These are phyloP conservation scores for Arbacia lixula DNA, from an alignment of 53 echinoderm and acorn worm genomes.

Conservation along the genomic window DNA sequence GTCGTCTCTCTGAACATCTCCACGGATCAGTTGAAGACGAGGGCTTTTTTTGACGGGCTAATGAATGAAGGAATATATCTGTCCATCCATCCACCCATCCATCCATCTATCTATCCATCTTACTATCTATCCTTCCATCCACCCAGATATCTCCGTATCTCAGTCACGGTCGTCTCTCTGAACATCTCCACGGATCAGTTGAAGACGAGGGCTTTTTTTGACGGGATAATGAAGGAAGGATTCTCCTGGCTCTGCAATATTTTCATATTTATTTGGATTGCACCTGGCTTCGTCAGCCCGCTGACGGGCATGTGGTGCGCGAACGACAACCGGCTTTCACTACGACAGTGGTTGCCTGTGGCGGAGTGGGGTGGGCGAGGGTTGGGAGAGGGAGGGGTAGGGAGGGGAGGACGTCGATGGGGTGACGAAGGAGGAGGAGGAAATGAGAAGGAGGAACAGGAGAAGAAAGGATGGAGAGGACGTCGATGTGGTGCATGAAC, in stretches of 20 bases:
- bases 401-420: not conserved
- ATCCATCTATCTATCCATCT: too few relatives aligned
- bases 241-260: constrained; percentile 42
- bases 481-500: too few relatives aligned
- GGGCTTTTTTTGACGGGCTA: constrained; percentile 42
- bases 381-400: not conserved
- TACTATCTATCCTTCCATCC: too few relatives aligned
- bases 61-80: too few relatives aligned
- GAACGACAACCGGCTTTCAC: constrained; percentile 59
- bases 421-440: not conserved
- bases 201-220: constrained; percentile 40
- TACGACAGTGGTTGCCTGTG: constrained; percentile 50
- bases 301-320: constrained; percentile 38
- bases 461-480: too few relatives aligned
- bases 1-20: too few relatives aligned
- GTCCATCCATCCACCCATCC: too few relatives aligned
- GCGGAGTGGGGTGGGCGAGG: too few relatives aligned
- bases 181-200: not conserved
- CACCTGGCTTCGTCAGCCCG: constrained; percentile 34
- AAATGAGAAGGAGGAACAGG: not conserved
- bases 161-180: too few relatives aligned
- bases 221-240: constrained; percentile 51
- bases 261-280: constrained; percentile 56
- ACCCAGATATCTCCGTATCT: too few relatives aligned
- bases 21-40: too few relatives aligned